Evolutionary conservation across 2,888 invertebrate species (phyloP), one percentile per base, ranked within the genome.

Genomic region (Epinotia demarniana): DNA sequence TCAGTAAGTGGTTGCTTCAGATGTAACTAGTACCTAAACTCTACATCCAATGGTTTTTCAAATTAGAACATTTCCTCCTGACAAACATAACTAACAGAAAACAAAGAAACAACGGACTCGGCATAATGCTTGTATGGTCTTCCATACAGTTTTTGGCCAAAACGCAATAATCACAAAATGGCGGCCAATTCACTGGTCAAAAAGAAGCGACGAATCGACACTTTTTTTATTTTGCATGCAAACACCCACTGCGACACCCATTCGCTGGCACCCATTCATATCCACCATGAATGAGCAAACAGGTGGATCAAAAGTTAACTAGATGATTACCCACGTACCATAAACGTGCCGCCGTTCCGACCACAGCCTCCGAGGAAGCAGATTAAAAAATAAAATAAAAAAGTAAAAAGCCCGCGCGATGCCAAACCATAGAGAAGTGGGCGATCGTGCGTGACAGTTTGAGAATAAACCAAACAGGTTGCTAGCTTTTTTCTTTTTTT

Each of bases 301-400:
- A 82, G 82, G 83, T 83, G 89, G 89, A 87, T 90, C 90, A 91
- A 90, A 84, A 89, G 87, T 86, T 87, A 90, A 90, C 90, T 72
- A 89, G 89, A 82, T 88, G 90, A 91, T 91, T 91, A 87, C 85
- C 84, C 89, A 88, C 89, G 88, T 86, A 85, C 78, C 71, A 9
- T 68, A 77, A 82, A 90, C 90, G 90, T 90, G 91, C 87, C 79
- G 61, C 70, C 27, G 19, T 39, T 39, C 39, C 76, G 73, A 63
- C 80, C 82, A 75, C 83, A 84, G 83, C 81, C 79, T 83, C 84
- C 78, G 81, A 80, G 82, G 81, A 81, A 80, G 79, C 77, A 78
- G 71, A 80, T 81, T 77, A 77, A 81, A 80, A 79, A 80, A 74
- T 55, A 77, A 75, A 77, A 77, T 53, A 79, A 80, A 79, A 79